Evolutionary conservation across 2,113 vertebrate species (phyloP), one percentile per base, ranked within the genome.

Genomic region (Crotalus viridis): DNA sequence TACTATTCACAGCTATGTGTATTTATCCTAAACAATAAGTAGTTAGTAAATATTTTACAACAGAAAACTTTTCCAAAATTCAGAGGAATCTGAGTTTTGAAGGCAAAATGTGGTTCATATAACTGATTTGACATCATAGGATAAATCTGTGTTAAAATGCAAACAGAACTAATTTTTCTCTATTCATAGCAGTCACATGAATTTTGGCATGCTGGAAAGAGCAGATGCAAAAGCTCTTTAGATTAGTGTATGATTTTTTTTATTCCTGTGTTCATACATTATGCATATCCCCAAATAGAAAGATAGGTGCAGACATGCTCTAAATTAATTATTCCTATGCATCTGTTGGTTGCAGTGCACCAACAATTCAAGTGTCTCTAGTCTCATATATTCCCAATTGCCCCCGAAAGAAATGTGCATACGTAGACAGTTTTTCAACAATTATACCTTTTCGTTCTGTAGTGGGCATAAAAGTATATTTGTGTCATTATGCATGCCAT

Each of bases 301-400:
- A 61, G 55, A 86, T 61, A 61, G 48, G 85, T 85, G 43, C 88
- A 90, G 22, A 56, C 64, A 33, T 5, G 54, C 10, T 19, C 69
- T 74, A 92, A 39, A 56, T 15, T 88, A 39, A 88, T 74, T 24
- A 52, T 55, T 15, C 43, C 55, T 89, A 28, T 89, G 46, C 91
- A 92, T 52, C 87, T 88, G 91, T 61, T 88, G 51, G 52, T 88
- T 69, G n/a, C 87, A 92, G 55, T 64, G n/a, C 55, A 61, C 87
- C 87, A 88, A 55, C 12, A 33, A 92, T 89, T 74, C 51, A 88
- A 69, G 59, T 9, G 28, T 6, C 91, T 92, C 19, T 85, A n/a
- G 33, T 92, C 54, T 85, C 52, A 89, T 48, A 89, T 43, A 89
- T 19, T 85, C 46, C 21, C 59, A 87, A 89, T 56, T 22, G 51